Conservation (phyloP, 2,113 vertebrate genomes). For the Rissa tridactyla region DNA sequence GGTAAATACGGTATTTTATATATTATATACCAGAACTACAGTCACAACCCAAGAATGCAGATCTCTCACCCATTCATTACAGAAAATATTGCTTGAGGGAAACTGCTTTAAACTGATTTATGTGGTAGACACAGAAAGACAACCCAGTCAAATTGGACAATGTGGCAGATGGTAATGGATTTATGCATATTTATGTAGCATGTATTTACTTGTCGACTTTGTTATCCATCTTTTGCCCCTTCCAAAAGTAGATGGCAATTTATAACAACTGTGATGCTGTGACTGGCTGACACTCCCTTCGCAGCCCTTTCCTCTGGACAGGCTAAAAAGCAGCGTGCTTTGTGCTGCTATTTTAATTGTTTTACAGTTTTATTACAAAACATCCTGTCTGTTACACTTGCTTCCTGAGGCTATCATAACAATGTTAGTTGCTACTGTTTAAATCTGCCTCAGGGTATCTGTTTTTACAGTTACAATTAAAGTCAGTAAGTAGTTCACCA, state of each 20-base stretch:
- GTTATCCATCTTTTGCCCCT: slow-evolving; percentile 70
- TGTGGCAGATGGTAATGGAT: slow-evolving; percentile 75
- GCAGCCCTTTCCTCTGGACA: slow-evolving; percentile 55
- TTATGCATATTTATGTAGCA: slow-evolving; percentile 77
- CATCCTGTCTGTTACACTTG: slow-evolving; percentile 74
- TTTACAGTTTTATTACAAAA: slow-evolving; percentile 80
- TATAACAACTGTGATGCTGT: slow-evolving; percentile 59
- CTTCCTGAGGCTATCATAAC: slow-evolving; percentile 77
- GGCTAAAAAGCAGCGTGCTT: slow-evolving; percentile 56
- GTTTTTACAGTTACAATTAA: slow-evolving; percentile 78
- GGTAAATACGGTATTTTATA: slow-evolving; percentile 41
- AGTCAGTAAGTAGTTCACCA: slow-evolving; percentile 69
- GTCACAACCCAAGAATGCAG: slow-evolving; percentile 59
- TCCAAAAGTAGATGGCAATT: slow-evolving; percentile 64
- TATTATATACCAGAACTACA: slow-evolving; percentile 54
- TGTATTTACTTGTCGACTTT: slow-evolving; percentile 72
- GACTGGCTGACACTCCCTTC: slow-evolving; percentile 48
- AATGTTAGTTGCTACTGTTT: slow-evolving; percentile 69
- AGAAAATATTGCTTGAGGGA: slow-evolving; percentile 64
- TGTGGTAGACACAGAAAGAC: slow-evolving; percentile 66
- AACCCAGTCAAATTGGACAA: slow-evolving; percentile 72
- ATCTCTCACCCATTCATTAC: slow-evolving; percentile 69
- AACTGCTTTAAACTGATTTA: slow-evolving; percentile 76
- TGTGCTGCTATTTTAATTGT: slow-evolving; percentile 77
- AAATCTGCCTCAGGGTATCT: slow-evolving; percentile 68